phyloP scores from a whole-genome alignment of 2,797 vertebrate species.

The Nyctalus aviator region DNA sequence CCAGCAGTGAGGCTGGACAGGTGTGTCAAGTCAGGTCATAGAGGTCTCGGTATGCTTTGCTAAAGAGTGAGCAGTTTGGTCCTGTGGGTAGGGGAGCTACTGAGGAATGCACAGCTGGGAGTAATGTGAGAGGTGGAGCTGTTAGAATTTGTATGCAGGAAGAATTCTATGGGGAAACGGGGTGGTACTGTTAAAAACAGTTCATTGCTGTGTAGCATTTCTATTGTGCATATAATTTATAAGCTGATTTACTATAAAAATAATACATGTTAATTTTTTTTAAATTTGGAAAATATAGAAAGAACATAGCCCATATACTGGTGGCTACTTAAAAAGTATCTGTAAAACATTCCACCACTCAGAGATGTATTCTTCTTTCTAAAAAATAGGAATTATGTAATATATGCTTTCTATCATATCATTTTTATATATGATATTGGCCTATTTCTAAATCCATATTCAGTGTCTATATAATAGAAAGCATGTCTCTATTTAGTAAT shows the following conservation, averaged over 20 bases:
- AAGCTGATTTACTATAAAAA: slow-evolving; percentile 9
- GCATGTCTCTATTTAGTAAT: slow-evolving; percentile 26
- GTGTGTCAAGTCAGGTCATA: not conserved
- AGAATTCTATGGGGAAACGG: not conserved
- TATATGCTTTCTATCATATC: not conserved
- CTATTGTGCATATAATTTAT: not conserved
- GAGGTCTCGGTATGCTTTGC: not conserved
- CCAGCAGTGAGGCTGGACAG: too few relatives aligned
- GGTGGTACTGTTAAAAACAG: not conserved
- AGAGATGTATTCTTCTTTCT: not conserved
- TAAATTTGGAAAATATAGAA: not conserved
- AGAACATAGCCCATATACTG: not conserved
- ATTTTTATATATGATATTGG: slow-evolving; percentile 9
- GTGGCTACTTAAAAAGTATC: slow-evolving; percentile 11
- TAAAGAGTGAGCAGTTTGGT: not conserved
- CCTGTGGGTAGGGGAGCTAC: not conserved
- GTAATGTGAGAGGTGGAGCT: too few relatives aligned
- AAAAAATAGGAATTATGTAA: not conserved
- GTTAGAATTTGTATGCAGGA: not conserved
- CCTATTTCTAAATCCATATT: slow-evolving; percentile 56
- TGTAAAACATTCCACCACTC: not conserved
- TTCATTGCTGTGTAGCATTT: not conserved
- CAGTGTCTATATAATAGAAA: slow-evolving; percentile 11
- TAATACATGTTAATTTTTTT: not conserved
- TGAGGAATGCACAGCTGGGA: not conserved